A percentile compares a stretch with the other conserved stretches of the same genome.
Conservation (phyloP, 2,888 invertebrate genomes). For the Platycheirus albimanus region DNA sequence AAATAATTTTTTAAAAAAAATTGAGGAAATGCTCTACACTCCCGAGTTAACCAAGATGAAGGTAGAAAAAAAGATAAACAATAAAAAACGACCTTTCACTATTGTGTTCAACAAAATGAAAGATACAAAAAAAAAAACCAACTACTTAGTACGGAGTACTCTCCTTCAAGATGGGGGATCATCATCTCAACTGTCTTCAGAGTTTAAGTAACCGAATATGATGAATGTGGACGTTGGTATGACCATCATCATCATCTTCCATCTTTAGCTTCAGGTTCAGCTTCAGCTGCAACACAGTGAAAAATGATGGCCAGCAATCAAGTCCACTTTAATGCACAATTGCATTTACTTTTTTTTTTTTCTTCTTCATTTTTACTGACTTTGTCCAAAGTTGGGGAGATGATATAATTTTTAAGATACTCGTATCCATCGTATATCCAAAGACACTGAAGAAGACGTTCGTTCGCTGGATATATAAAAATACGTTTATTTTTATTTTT, state of each 20-base stretch:
- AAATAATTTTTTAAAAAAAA: neutral
- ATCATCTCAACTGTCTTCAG: conserved; percentile 24
- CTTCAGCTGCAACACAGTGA: conserved; percentile 24
- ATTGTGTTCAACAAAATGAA: conserved; percentile 23
- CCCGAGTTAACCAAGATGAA: conserved; percentile 20
- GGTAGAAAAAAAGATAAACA: conserved; percentile 7
- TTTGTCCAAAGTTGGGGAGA: conserved; percentile 7
- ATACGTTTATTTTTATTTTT: conserved; percentile 19
- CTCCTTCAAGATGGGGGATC: conserved; percentile 15
- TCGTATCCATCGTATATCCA: too few species aligned
- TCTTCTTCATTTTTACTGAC: conserved; percentile 6
- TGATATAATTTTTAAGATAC: conserved; percentile 40
- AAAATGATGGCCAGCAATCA: conserved; percentile 60
- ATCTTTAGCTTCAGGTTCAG: neutral
- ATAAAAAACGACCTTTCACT: conserved; percentile 35
- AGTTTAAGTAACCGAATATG: conserved; percentile 49
- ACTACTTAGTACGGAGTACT: conserved; percentile 35
- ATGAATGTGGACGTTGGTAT: conserved; percentile 21
- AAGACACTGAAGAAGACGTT: conserved; percentile 13
- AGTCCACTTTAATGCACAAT: conserved; percentile 63
- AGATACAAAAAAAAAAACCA: conserved; percentile 31
- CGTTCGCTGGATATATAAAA: neutral
- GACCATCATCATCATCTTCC: conserved; percentile 25
- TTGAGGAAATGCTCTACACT: conserved; percentile 27
- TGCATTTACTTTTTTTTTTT: conserved; percentile 35